Conservation (phyloP, 2,888 invertebrate species). For the Melanostoma mellinum region DNA sequence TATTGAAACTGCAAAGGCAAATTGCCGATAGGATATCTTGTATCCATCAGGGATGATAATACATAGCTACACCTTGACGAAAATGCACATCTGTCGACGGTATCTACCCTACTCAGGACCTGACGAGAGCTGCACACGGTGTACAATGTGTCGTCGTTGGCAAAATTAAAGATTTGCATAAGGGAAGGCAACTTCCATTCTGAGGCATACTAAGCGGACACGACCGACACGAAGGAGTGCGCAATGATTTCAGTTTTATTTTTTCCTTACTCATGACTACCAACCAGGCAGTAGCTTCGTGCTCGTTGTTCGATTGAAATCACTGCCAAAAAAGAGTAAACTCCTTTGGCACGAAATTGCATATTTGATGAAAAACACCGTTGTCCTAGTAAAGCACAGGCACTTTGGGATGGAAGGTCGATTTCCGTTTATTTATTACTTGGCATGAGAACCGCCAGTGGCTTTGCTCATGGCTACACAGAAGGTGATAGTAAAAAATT, state of each 20-base stretch:
- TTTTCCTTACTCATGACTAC: neutral
- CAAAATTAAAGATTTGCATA: conserved; percentile 44
- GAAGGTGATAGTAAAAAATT: conserved; percentile 45
- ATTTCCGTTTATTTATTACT: conserved; percentile 70
- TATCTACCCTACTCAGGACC: too few relatives aligned
- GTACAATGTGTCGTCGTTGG: conserved; percentile 25
- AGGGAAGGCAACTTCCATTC: conserved; percentile 12
- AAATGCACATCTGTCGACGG: conserved; percentile 38
- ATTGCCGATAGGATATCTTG: conserved; percentile 61
- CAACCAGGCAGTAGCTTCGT: conserved; percentile 19
- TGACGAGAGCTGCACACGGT: neutral
- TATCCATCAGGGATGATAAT: conserved; percentile 30
- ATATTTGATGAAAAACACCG: neutral
- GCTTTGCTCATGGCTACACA: neutral
- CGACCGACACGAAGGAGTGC: conserved; percentile 23
- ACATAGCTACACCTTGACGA: conserved; percentile 51
- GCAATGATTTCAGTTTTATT: neutral
- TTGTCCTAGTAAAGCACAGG: conserved; percentile 23
- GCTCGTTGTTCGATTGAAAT: conserved; percentile 29
- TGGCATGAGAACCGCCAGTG: conserved; percentile 46
- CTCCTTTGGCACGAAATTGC: conserved; percentile 43
- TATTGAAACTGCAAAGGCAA: conserved; percentile 56
- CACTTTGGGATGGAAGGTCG: conserved; percentile 40
- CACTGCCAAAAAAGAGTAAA: conserved; percentile 52
- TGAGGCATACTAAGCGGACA: conserved; percentile 12